Evolutionary conservation across 2,113 vertebrate species (phyloP).

Genomic region (Bos indicus): DNA sequence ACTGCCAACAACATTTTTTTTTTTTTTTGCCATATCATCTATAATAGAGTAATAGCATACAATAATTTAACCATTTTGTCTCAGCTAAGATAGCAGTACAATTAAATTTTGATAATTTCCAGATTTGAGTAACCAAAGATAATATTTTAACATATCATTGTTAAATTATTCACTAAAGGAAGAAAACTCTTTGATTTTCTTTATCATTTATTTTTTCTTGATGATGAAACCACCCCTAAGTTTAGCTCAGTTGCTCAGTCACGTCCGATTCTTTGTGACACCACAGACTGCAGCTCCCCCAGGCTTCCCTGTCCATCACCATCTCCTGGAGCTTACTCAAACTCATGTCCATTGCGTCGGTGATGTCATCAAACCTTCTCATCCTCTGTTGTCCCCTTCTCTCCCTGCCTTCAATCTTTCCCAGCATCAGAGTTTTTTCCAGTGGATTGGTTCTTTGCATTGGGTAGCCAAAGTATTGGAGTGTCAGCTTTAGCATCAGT

Average conservation of each 20-base stretch:
- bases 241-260: background rate
- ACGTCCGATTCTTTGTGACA: background rate
- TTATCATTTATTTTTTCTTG: background rate
- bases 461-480: background rate
- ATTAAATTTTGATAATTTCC: background rate
- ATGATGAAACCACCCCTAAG: background rate
- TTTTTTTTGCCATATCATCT: background rate
- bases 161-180: background rate
- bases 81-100: background rate
- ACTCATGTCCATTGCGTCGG: fast-evolving
- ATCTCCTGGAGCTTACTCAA: background rate
- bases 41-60: background rate
- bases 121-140: background rate
- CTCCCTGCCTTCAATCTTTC: background rate
- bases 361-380: background rate
- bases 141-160: background rate
- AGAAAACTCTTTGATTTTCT: background rate
- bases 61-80: background rate
- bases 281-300: background rate
- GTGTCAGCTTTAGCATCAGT: background rate
- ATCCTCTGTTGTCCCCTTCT: background rate
- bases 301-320: background rate
- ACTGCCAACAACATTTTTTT: background rate
- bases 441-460: background rate
- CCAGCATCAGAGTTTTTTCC: background rate